Evolutionary conservation across 2,113 vertebrate genomes (phyloP), one percentile per base, ranked within the genome.

Genomic region (Charina bottae): DNA sequence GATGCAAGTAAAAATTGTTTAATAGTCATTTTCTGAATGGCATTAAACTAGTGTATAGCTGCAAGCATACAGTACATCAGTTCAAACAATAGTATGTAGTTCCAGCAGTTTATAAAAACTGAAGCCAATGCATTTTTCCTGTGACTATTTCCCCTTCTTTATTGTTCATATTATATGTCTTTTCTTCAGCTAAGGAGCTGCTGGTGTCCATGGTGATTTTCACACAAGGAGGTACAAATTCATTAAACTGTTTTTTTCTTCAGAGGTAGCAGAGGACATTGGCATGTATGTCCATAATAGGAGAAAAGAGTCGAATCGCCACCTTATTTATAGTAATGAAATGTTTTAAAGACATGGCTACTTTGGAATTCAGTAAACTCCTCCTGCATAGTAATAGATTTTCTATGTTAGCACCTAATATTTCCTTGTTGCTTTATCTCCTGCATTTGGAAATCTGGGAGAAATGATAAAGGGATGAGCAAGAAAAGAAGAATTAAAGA

Each of bases 401-500:
- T 92, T 93, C 94, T 64, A 94, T 92, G 90, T 90, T 92, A 89
- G 46, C 1, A 92, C 88, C 93, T 72, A 88, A 10, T 7, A 4
- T 23, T 55, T 37, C 93, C 54, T 87, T 85, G 68, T 12, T 46
- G 13, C 72, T 93, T n/a, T 90, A 19, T 62, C 37, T 87, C 90
- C 93, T 85, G 58, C 42, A 87, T 85, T 85, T 46, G 89, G 90
- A 94, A 94, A 90, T 37, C 46, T 58, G 8, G 6, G 6, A 91
- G 93, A 94, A 84, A 49, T 60, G 56, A 93, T 91, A 89, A n/a
- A 83, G 33, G 59, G 49, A 62, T 94, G 92, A 90, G 90, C 92
- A 92, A 94, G 93, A 87, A 53, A 78, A 78, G 83, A 64, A 83
- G 92, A 93, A 93, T 89, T 94, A 92, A 91, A 90, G 84, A 55